phyloP scores from a whole-genome alignment of 1,140 invertebrate genomes.

The Sesamia nonagrioides region DNA sequence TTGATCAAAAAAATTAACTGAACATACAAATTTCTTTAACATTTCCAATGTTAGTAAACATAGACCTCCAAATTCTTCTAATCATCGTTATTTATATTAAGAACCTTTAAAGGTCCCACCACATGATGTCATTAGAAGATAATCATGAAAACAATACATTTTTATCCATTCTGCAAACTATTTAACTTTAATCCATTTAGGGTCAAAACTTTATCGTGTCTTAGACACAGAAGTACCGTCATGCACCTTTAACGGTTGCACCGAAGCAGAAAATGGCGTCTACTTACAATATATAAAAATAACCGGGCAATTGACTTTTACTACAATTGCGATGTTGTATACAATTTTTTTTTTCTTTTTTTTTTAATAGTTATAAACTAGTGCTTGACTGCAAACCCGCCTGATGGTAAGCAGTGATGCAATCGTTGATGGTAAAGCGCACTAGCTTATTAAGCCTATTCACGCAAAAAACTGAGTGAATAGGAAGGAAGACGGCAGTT shows the following conservation, averaged over 20 bases:
- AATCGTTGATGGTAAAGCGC: no score
- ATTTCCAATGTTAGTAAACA: not conserved
- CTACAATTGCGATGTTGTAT: conserved; percentile 9
- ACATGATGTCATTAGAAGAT: not conserved
- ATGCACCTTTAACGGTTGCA: conserved; percentile 16
- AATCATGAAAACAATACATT: not conserved
- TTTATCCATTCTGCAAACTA: not conserved
- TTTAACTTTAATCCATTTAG: not conserved
- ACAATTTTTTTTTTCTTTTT: not conserved
- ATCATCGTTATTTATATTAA: no score
- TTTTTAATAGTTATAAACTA: no score
- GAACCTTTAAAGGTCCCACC: no score
- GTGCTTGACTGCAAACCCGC: no score
- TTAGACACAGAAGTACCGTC: not conserved
- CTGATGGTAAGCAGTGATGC: no score
- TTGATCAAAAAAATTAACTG: no score
- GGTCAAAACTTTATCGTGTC: not conserved
- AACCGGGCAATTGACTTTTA: conserved; percentile 14
- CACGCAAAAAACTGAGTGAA: no score
- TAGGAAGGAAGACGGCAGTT: no score
- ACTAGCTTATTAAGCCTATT: no score
- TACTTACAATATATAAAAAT: conserved; percentile 21
- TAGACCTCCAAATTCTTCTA: not conserved
- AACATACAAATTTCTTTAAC: no score
- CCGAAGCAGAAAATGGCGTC: conserved; percentile 15